Conservation (phyloP, 23 tunicate genomes). For the Corella eumyota region DNA sequence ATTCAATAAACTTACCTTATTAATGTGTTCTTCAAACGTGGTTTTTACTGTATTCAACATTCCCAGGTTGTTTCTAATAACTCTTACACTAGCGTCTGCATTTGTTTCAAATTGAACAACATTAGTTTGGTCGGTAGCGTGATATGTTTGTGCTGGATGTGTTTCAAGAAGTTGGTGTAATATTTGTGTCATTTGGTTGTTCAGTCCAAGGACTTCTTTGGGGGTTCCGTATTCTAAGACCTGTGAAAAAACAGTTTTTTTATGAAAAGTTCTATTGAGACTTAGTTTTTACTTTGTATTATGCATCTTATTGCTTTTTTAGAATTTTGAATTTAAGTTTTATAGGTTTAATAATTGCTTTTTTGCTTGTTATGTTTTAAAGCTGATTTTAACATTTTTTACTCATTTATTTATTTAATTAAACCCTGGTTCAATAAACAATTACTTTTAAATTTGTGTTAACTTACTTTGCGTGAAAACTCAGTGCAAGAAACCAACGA, state of each 20-base stretch:
- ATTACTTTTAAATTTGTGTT: no score
- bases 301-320: background rate
- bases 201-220: constrained; percentile 84
- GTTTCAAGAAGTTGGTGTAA: constrained; percentile 84
- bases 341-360: no score
- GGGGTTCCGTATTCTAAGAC: constrained; percentile 94
- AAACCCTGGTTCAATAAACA: no score
- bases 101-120: constrained; percentile 37
- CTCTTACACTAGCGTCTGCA: constrained; percentile 55
- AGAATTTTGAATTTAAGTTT: no score
- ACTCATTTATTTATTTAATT: no score
- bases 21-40: constrained; percentile 33
- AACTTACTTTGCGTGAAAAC: constrained; percentile 79
- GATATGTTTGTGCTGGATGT: constrained; percentile 71
- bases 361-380: no score
- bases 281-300: background rate
- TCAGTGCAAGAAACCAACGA: constrained; percentile 89
- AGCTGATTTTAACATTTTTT: no score
- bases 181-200: constrained; percentile 90
- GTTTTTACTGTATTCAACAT: constrained; percentile 22
- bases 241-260: constrained; percentile 10
- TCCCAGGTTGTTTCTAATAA: constrained; percentile 54
- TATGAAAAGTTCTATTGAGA: background rate
- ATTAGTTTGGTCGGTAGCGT: constrained; percentile 58
- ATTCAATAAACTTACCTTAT: constrained; percentile 66